Evolutionary conservation across 2,797 vertebrate species (phyloP).

Genomic region (Rhyacichthys aspro): DNA sequence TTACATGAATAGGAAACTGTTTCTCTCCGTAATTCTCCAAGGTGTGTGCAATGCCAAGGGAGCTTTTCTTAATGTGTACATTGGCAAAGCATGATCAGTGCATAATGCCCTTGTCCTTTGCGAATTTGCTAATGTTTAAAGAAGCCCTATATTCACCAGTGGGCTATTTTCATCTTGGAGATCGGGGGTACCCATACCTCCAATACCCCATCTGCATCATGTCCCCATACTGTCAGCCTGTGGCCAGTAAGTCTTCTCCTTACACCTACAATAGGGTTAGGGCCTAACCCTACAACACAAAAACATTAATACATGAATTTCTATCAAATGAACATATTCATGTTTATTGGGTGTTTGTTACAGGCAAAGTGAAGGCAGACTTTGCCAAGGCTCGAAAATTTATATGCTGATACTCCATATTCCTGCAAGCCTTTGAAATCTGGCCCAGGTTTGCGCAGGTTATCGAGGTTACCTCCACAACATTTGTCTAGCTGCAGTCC

Average conservation of each 20-base stretch:
- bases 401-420: too few relatives aligned
- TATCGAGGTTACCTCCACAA: too few relatives aligned
- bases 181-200: slow-evolving; percentile 4
- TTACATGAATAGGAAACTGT: not conserved
- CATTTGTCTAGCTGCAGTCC: too few relatives aligned
- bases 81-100: not conserved
- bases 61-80: slow-evolving; percentile 24
- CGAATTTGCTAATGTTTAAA: not conserved
- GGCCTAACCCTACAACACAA: too few relatives aligned
- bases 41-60: slow-evolving; percentile 21
- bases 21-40: slow-evolving; percentile 5
- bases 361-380: too few relatives aligned
- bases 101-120: slow-evolving; percentile 11
- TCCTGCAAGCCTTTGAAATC: too few relatives aligned
- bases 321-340: too few relatives aligned
- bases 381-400: too few relatives aligned
- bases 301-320: too few relatives aligned
- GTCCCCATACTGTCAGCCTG: slow-evolving; percentile 30
- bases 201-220: slow-evolving; percentile 24
- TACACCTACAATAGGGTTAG: too few relatives aligned
- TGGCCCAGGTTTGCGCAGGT: too few relatives aligned
- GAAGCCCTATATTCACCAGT: slow-evolving; percentile 11
- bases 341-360: too few relatives aligned
- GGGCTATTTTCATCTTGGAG: slow-evolving; percentile 19
- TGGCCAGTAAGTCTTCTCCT: slow-evolving; percentile 17